A percentile compares a stretch with the other conserved stretches of the same genome.
phyloP scores from a whole-genome alignment of 2,797 vertebrate genomes.

The Acipenser oxyrinchus region DNA sequence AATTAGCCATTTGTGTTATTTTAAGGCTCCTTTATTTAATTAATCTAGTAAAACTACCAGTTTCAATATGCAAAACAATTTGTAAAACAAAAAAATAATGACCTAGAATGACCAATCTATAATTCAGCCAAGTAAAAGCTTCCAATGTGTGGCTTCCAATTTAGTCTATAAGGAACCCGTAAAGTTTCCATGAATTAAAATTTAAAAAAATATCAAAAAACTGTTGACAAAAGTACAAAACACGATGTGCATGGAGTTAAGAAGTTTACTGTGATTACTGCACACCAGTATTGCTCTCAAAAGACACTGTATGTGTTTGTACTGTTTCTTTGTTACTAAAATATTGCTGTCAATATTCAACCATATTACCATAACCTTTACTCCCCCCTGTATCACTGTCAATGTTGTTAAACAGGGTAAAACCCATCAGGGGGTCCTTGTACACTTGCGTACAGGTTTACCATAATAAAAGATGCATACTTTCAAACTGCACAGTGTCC shows the following conservation, averaged over 20 bases:
- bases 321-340: background rate
- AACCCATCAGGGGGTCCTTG: background rate
- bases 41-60: no score
- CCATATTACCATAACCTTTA: background rate
- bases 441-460: background rate
- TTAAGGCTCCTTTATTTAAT: no score
- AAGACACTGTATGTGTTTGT: background rate
- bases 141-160: background rate
- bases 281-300: background rate
- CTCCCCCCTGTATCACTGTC: background rate
- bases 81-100: no score
- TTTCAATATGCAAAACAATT: no score
- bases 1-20: no score
- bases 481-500: background rate
- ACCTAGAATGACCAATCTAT: no score
- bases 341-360: slow-evolving; percentile 1
- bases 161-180: background rate
- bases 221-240: background rate
- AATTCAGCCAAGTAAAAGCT: no score
- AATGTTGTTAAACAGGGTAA: background rate
- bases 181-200: background rate
- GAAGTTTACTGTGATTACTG: background rate
- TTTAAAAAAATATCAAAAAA: background rate
- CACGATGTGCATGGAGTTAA: background rate
- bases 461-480: background rate